Conservation (phyloP, 2,113 vertebrate species). For the Bufo bufo region DNA sequence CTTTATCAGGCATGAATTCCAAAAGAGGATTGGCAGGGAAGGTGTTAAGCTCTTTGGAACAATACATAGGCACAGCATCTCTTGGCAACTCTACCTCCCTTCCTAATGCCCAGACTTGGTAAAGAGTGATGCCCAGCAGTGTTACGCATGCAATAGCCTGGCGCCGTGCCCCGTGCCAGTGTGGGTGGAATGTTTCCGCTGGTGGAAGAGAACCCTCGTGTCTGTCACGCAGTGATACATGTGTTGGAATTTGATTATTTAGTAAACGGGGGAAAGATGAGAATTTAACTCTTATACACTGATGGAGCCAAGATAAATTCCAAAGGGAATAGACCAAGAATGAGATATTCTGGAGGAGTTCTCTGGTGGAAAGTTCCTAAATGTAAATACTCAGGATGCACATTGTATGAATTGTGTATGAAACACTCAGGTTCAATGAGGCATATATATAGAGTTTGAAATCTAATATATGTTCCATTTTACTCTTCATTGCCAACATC, state of each 20-base stretch:
- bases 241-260: slow-evolving; percentile 39
- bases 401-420: neutral
- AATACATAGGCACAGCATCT: neutral
- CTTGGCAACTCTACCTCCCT: slow-evolving; percentile 11
- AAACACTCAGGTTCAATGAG: slow-evolving; percentile 25
- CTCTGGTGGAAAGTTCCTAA: slow-evolving; percentile 4
- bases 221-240: slow-evolving; percentile 43
- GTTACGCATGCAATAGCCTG: slow-evolving; percentile 40
- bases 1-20: neutral
- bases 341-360: neutral
- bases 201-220: slow-evolving; percentile 41
- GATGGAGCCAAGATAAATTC: neutral
- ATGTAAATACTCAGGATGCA: slow-evolving; percentile 12
- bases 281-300: neutral
- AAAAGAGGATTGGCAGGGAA: slow-evolving; percentile 28
- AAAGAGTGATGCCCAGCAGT: slow-evolving; percentile 38
- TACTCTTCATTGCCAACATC: slow-evolving; percentile 42
- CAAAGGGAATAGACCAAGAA: neutral
- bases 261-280: neutral
- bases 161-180: slow-evolving; percentile 23
- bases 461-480: slow-evolving; percentile 48
- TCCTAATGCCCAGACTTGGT: slow-evolving; percentile 43
- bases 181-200: slow-evolving; percentile 52
- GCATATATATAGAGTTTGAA: slow-evolving; percentile 19
- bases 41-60: slow-evolving; percentile 45